These are phyloP conservation scores for Thamnaconus septentrionalis DNA, from an alignment of 2,113 vertebrate genomes.

Conservation along the genomic window DNA sequence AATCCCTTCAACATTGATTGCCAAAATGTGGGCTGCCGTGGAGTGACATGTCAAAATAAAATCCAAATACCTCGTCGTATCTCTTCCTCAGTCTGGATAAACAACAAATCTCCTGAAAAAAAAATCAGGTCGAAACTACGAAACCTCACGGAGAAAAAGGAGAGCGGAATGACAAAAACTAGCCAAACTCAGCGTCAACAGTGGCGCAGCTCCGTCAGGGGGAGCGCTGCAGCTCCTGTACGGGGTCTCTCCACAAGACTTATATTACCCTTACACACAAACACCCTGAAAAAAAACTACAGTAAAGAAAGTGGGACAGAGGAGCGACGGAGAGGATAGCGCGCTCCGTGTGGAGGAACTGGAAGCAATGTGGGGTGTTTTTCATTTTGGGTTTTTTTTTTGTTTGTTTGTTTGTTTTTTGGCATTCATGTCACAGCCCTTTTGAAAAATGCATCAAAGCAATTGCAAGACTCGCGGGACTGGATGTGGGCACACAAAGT, in stretches of 20 bases:
- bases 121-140: slow-evolving; percentile 25
- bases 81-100: neutral
- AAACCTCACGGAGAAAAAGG: slow-evolving; percentile 8
- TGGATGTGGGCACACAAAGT: slow-evolving; percentile 62
- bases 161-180: slow-evolving; percentile 18
- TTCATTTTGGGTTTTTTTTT: neutral
- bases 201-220: slow-evolving; percentile 45
- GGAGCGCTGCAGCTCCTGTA: slow-evolving; percentile 32
- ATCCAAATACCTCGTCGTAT: too few relatives aligned
- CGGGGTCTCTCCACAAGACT: slow-evolving; percentile 34
- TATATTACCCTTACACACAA: slow-evolving; percentile 40
- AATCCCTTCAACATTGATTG: too few relatives aligned
- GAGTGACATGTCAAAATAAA: too few relatives aligned
- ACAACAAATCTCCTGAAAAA: slow-evolving; percentile 9
- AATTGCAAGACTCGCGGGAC: slow-evolving; percentile 54
- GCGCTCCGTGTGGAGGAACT: slow-evolving; percentile 59
- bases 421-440: slow-evolving; percentile 68
- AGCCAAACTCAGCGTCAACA: slow-evolving; percentile 9
- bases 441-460: slow-evolving; percentile 78
- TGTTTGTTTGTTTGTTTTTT: slow-evolving; percentile 34
- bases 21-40: too few relatives aligned
- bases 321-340: slow-evolving; percentile 40
- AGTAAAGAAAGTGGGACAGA: slow-evolving; percentile 52
- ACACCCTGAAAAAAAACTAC: too few relatives aligned
- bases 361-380: slow-evolving; percentile 26